Conservation (phyloP, 2,797 vertebrate species). For the Bucorvus abyssinicus region DNA sequence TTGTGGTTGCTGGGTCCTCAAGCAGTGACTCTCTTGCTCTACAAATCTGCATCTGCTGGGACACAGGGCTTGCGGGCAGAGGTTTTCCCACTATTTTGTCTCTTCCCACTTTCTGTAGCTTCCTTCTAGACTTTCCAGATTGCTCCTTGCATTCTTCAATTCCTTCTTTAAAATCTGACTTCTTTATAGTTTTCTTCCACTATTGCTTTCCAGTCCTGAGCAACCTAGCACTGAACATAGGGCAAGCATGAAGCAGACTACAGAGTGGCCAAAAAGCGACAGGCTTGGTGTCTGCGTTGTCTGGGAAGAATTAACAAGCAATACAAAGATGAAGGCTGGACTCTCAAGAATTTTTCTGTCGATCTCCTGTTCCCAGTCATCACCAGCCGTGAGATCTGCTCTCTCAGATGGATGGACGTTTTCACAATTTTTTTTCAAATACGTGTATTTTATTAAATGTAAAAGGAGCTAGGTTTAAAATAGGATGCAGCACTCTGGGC, state of each 20-base stretch:
- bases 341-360: not conserved
- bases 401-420: not conserved
- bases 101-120: not conserved
- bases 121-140: not conserved
- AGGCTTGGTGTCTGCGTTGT: not conserved
- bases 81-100: not conserved
- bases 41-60: not conserved
- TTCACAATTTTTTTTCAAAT: not conserved
- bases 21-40: not conserved
- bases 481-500: not conserved
- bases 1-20: not conserved
- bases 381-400: not conserved
- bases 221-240: not conserved
- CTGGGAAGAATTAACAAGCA: not conserved
- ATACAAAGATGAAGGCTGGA: not conserved
- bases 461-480: not conserved
- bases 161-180: not conserved
- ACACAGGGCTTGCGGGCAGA: not conserved
- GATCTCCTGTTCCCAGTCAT: not conserved
- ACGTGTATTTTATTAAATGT: not conserved
- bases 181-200: not conserved
- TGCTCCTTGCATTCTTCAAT: not conserved
- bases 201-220: not conserved
- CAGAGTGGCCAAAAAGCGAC: not conserved
- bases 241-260: not conserved